Percentiles rank a stretch among this genome's conserved stretches.
Conservation (phyloP, 1,140 invertebrate genomes). For the Nylanderia fulva region DNA sequence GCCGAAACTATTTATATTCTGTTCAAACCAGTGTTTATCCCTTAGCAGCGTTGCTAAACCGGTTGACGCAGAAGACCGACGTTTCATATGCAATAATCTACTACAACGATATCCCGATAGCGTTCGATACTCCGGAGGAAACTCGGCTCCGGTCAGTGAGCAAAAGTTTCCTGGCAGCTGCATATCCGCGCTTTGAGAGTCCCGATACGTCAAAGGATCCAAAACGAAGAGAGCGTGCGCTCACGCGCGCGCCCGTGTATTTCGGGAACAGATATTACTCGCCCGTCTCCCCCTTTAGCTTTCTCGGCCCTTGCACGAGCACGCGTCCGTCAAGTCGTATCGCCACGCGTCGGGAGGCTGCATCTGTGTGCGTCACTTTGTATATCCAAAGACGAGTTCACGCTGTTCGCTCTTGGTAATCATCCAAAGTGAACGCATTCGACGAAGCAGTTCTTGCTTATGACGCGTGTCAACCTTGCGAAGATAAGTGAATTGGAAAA, state of each 20-base stretch:
- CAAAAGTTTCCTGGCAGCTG: constrained; percentile 69
- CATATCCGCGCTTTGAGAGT: constrained; percentile 68
- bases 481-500: not conserved
- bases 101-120: constrained; percentile 37
- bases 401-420: not conserved
- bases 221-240: constrained; percentile 61
- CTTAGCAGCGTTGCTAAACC: not conserved
- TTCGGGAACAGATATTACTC: constrained; percentile 68
- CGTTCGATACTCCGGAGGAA: constrained; percentile 51
- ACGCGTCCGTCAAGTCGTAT: constrained; percentile 39
- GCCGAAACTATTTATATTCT: not conserved
- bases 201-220: constrained; percentile 73
- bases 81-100: constrained; percentile 24
- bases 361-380: constrained; percentile 21
- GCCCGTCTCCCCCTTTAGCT: not conserved
- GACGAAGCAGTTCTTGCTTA: not conserved
- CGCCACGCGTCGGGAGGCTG: constrained; percentile 9
- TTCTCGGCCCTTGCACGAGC: constrained; percentile 24
- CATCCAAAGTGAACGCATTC: not conserved
- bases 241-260: constrained; percentile 47
- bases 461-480: not conserved
- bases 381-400: constrained; percentile 5
- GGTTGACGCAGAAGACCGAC: constrained; percentile 21
- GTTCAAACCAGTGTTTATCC: constrained; percentile 11
- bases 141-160: constrained; percentile 55